phyloP scores from a whole-genome alignment of 1,140 invertebrate species.

The Zaprionus tsacasi region DNA sequence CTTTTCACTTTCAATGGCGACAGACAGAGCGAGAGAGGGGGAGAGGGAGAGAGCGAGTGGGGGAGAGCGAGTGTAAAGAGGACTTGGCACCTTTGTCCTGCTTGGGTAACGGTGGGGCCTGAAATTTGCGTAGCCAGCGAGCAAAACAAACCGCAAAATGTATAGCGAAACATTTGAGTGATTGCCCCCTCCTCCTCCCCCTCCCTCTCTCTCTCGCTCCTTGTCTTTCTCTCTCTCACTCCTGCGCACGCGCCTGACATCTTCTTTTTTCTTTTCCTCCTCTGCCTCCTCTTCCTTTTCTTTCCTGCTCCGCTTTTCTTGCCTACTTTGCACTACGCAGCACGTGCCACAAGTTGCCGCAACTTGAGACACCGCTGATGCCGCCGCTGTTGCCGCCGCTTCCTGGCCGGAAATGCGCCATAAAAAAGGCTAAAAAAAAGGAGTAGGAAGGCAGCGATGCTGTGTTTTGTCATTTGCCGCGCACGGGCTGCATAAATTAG shows the following conservation, averaged over 20 bases:
- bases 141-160: slow-evolving; percentile 78
- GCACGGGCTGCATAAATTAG: slow-evolving; percentile 66
- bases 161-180: slow-evolving; percentile 43
- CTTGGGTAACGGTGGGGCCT: not conserved
- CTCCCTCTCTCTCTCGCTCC: slow-evolving; percentile 9
- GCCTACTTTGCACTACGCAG: slow-evolving; percentile 26
- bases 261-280: slow-evolving; percentile 15
- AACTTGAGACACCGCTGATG: slow-evolving; percentile 40
- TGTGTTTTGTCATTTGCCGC: slow-evolving; percentile 4
- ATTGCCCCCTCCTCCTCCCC: slow-evolving; percentile 35
- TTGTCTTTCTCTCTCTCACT: slow-evolving; percentile 7
- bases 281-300: not conserved
- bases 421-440: slow-evolving; percentile 10
- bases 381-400: slow-evolving; percentile 27
- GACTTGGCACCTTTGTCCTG: slow-evolving; percentile 71
- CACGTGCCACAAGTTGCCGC: slow-evolving; percentile 54
- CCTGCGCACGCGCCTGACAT: slow-evolving; percentile 51
- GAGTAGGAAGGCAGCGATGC: too few species aligned
- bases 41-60: not conserved
- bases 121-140: slow-evolving; percentile 65
- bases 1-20: slow-evolving; percentile 79
- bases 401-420: slow-evolving; percentile 47
- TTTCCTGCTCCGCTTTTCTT: not conserved
- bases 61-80: slow-evolving; percentile 26
- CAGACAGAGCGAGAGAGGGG: slow-evolving; percentile 2